Evolutionary conservation across 2,888 invertebrate species (phyloP).

Genomic region (Lepetodrilus schrolli): DNA sequence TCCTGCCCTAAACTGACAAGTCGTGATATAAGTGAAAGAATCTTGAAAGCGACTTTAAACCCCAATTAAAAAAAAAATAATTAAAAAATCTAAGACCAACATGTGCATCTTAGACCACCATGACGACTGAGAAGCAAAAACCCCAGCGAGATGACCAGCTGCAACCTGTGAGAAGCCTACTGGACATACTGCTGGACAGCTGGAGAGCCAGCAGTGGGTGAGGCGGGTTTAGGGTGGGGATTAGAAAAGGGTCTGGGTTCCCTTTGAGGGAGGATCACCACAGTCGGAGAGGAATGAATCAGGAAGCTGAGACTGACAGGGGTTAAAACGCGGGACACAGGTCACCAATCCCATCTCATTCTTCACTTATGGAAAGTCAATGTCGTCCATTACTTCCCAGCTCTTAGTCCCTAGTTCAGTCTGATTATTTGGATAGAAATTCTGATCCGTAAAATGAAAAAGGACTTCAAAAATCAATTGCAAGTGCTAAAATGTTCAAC

Average conservation of each 20-base stretch:
- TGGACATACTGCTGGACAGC: too few relatives aligned
- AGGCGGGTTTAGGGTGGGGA: background rate
- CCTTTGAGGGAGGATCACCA: background rate
- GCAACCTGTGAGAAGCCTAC: too few relatives aligned
- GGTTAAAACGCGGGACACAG: background rate
- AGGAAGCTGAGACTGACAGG: background rate
- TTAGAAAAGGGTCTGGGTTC: background rate
- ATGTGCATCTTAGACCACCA: background rate
- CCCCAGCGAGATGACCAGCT: too few relatives aligned
- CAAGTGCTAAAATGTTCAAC: too few relatives aligned
- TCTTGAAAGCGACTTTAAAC: too few relatives aligned
- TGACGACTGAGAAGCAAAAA: background rate
- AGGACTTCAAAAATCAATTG: too few relatives aligned
- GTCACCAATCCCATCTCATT: background rate
- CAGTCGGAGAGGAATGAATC: background rate
- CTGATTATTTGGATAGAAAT: too few relatives aligned
- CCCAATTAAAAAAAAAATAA: background rate
- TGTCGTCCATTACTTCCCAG: background rate
- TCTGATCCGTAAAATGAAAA: too few relatives aligned
- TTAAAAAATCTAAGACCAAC: background rate
- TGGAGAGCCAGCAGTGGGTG: background rate
- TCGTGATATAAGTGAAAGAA: too few relatives aligned
- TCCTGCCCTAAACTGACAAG: too few relatives aligned
- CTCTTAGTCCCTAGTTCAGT: too few relatives aligned
- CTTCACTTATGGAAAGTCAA: background rate